Evolutionary conservation across 2,797 vertebrate species (phyloP), one percentile per base, ranked within the genome.

Genomic region (Lepus oiostolus): DNA sequence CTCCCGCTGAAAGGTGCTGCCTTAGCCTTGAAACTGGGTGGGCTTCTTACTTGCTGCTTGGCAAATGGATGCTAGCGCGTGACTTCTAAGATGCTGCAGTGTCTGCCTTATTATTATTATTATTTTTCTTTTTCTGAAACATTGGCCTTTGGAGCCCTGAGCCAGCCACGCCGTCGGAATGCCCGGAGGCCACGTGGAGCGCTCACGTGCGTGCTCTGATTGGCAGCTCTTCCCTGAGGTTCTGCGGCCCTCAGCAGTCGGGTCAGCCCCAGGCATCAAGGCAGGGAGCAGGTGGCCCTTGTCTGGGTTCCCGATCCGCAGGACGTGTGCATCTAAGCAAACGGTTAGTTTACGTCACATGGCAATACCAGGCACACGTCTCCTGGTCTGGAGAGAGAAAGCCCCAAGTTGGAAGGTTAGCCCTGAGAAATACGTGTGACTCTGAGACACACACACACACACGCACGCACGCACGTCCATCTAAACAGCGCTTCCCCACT

Each of bases 351-450:
- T 62, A 65, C 47, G 74, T 86, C 54, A 70, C 24, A 60, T 32
- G 77, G 63, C 62, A 71, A 0, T 24, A 82, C 67, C 54, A 16
- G 74, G 21, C 26, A 63, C 58, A 75, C 22, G 42, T n/a, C 4
- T 60, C 65, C 65, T 54, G 65, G 24, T 80, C 65, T 30, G 10
- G 52, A 38, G 50, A 32, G 30, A 87, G 63, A 86, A 74, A 75
- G 54, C n/a, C 38, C 52, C 71, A 79, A 71, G 63, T 16, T 10
- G 67, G 38, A 6, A 38, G 24, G 30, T 38, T 82, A 93, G 91
- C 60, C 21, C 77, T 89, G 71, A 85, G 50, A 96, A 71, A 82
- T 30, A 92, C 28, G 17, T 71, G 79, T 90, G 90, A 81, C 50
- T 87, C n/a, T 79, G 58, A 93, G 71, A 50, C 52, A 60, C 58